Evolutionary conservation across 2,888 invertebrate species (phyloP), one percentile per base, ranked within the genome.

Genomic region (Chaetoderma sp.): DNA sequence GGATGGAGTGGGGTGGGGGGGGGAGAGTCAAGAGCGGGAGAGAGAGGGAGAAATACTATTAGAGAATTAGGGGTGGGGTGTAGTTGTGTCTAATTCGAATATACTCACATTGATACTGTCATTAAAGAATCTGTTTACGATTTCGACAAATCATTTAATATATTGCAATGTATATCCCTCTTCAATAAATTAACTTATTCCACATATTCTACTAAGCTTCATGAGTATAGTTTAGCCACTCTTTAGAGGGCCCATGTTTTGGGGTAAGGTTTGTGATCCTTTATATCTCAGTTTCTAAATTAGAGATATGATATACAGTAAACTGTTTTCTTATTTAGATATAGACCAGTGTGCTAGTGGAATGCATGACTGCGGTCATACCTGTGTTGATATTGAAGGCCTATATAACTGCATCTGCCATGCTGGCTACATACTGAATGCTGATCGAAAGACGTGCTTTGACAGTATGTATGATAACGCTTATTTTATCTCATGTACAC

Each of bases 371-470:
- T 61, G 61, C 21, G 13, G 39, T 4, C 61, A 61, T 18, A 39
- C 13, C 13, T 61, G 61, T 44, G 42, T 44, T 8, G 44, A 61
- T 45, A 23, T 32, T 10, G 30, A 21, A 8, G 54, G 55, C 18
- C 54, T 28, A 16, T 61, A 61, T 28, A 61, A 28, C 33, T 61
- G 61, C 28, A 21, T 44, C 27, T 61, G 61, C 27, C 50, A 55
- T 27, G 18, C 33, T 18, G 61, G 61, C 18, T 61, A 30, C 21
- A 23, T 23, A 10, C 21, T 60, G 16, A 36, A 60, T n/a, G 60
- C 50, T 27, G 60, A 60, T 27, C 21, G 60, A 28, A 33, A 33
- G 27, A 60, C 33, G 16, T 60, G 60, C 30, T 36, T 25, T 18
- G 6, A 39, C n/a, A 23, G 52, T 52, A 52, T 2, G 21, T 4